These are phyloP conservation scores for Brachyrhaphis roseni DNA, from an alignment of 2,797 vertebrate species.

Conservation along the genomic window DNA sequence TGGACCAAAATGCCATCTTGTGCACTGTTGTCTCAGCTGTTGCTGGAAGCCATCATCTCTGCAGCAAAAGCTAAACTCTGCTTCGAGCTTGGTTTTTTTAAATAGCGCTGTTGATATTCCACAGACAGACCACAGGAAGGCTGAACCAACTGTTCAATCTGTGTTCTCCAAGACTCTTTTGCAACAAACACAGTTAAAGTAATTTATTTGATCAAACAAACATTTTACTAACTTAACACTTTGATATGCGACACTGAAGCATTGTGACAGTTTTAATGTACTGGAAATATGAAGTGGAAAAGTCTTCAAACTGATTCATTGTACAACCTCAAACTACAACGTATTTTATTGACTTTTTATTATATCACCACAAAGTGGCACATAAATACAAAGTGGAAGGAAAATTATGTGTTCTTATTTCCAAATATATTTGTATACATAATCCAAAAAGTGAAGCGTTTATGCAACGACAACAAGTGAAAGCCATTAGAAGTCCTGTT, in stretches of 20 bases:
- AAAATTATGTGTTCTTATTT: not conserved
- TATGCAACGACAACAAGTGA: not conserved
- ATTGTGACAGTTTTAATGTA: not conserved
- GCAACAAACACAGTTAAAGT: not conserved
- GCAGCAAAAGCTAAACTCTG: conserved; percentile 2
- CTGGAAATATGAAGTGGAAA: not conserved
- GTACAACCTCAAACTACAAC: not conserved
- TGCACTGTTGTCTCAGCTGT: not conserved
- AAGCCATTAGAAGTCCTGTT: not conserved
- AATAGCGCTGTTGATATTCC: not conserved
- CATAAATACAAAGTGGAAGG: not conserved
- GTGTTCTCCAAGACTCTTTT: not conserved
- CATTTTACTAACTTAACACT: not conserved
- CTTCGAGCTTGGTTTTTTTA: conserved; percentile 3
- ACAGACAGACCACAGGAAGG: not conserved
- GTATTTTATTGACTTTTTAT: not conserved
- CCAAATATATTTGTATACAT: not conserved
- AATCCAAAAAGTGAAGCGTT: not conserved
- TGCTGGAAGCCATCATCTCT: conserved; percentile 15
- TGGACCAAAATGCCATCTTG: conserved; percentile 17
- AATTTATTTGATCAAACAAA: not conserved
- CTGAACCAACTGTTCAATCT: not conserved
- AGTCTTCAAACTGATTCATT: not conserved
- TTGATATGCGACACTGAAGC: not conserved
- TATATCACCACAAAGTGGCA: not conserved